Evolutionary conservation across 2,888 invertebrate species (phyloP).

Genomic region (Candidula unifasciata): DNA sequence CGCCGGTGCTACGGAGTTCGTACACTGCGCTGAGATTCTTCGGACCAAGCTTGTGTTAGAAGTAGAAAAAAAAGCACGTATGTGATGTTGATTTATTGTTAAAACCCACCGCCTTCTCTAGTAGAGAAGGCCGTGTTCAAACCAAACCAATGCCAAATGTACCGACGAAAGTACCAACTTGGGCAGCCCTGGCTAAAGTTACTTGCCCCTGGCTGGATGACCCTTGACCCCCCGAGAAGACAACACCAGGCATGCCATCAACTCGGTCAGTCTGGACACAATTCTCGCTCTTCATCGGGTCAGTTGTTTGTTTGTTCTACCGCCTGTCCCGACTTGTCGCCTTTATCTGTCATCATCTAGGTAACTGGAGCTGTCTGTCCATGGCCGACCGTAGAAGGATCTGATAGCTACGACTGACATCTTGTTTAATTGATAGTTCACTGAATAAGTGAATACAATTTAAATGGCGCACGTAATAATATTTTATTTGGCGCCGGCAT

Average conservation of each 20-base stretch:
- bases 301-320: neutral
- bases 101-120: too few species aligned
- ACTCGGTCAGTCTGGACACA: slow-evolving; percentile 4
- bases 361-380: neutral
- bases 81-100: too few species aligned
- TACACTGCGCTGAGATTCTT: too few species aligned
- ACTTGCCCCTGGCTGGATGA: neutral
- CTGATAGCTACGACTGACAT: neutral
- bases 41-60: too few species aligned
- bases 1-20: too few species aligned
- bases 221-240: neutral
- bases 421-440: neutral
- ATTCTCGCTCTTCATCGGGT: neutral
- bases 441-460: neutral
- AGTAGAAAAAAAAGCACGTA: too few species aligned
- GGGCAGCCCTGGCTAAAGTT: too few species aligned
- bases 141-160: too few species aligned
- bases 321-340: neutral
- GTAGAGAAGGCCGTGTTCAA: too few species aligned
- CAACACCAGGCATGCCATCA: neutral
- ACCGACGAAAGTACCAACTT: too few species aligned
- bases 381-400: neutral
- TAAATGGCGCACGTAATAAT: neutral
- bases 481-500: too few species aligned
- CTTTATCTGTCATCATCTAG: neutral